Evolutionary conservation across 2,888 invertebrate genomes (phyloP), one percentile per base, ranked within the genome.

Genomic region (Ceraclea dissimilis): DNA sequence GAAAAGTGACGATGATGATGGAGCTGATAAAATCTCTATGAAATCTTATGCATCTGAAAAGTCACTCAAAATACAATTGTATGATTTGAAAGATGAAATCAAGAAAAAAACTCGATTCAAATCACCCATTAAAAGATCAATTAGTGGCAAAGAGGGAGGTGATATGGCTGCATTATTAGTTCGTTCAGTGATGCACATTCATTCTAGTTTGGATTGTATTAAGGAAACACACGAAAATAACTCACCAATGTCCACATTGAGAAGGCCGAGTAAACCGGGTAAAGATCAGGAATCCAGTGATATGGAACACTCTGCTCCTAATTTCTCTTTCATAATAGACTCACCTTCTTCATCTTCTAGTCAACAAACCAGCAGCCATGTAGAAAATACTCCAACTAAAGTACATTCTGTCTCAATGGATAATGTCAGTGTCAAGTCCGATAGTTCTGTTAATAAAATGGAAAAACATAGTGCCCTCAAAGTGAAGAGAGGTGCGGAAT

Each of bases 101-200:
- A 76, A 73, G 58, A 76, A 72, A 61, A 68, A 76, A 1, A 72
- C 70, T 60, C 69, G 70, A 13, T 68, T 78, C 59, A 78, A 77
- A 63, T 72, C 76, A 49, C 71, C 72, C 0, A 72, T 71, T 57
- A 67, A 68, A 17, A 75, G 71, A 65, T 66, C 72, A 2, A 63
- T 64, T n/a, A 70, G 69, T 62, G 69, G 70, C 51, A 79, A 76
- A 33, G 77, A 79, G 63, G 79, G 78, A 1, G 79, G 79, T 52
- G 79, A 81, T 1, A 84, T 86, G 79, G 84, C 84, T 0, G 81
- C 85, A 13, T 73, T 85, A 49, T 70, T 86, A 17, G 85, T 85
- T 8, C 74, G 82, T 59, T 84, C 85, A 2, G 79, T 86, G 1
- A 78, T 83, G 63, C 78, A 79, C 55, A 80, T 78, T 2, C 79